These are phyloP conservation scores for Pecten maximus DNA, from an alignment of 2,888 invertebrate species.

Conservation along the genomic window DNA sequence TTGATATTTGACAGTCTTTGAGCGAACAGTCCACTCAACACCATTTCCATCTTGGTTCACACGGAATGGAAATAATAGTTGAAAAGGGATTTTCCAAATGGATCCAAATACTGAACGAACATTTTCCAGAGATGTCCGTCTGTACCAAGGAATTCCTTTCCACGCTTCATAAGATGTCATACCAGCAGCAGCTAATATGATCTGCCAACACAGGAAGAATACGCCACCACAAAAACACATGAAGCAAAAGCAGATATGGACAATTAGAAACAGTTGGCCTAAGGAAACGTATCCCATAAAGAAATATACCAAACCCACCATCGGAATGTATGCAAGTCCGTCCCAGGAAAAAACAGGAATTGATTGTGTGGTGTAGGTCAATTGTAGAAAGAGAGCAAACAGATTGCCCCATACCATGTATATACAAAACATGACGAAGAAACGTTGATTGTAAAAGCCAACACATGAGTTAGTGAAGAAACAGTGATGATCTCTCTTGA, in stretches of 20 bases:
- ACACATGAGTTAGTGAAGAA: slow-evolving; percentile 81
- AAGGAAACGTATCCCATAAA: slow-evolving; percentile 68
- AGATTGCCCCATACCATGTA: slow-evolving; percentile 63
- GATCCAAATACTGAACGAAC: slow-evolving; percentile 76
- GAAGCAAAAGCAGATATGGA: slow-evolving; percentile 64
- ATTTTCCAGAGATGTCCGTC: slow-evolving; percentile 61
- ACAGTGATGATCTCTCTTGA: slow-evolving; percentile 83
- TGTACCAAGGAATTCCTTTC: slow-evolving; percentile 53
- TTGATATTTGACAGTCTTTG: slow-evolving; percentile 60
- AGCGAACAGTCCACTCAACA: slow-evolving; percentile 68
- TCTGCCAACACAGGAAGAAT: slow-evolving; percentile 71
- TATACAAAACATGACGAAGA: slow-evolving; percentile 81
- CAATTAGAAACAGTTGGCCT: slow-evolving; percentile 60
- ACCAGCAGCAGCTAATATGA: slow-evolving; percentile 66
- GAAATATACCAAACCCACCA: slow-evolving; percentile 64
- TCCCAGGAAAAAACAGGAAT: slow-evolving; percentile 64
- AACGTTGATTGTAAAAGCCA: slow-evolving; percentile 82
- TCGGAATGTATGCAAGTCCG: slow-evolving; percentile 67
- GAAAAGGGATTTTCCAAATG: slow-evolving; percentile 60
- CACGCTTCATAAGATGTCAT: slow-evolving; percentile 75
- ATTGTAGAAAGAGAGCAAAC: slow-evolving; percentile 64
- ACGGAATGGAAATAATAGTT: slow-evolving; percentile 61
- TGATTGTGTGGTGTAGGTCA: slow-evolving; percentile 67
- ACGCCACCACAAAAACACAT: slow-evolving; percentile 57
- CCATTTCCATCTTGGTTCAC: slow-evolving; percentile 69